Base-by-base conservation (phyloP, 2,797 vertebrate genomes). In the Hoplostethus mediterraneus region DNA sequence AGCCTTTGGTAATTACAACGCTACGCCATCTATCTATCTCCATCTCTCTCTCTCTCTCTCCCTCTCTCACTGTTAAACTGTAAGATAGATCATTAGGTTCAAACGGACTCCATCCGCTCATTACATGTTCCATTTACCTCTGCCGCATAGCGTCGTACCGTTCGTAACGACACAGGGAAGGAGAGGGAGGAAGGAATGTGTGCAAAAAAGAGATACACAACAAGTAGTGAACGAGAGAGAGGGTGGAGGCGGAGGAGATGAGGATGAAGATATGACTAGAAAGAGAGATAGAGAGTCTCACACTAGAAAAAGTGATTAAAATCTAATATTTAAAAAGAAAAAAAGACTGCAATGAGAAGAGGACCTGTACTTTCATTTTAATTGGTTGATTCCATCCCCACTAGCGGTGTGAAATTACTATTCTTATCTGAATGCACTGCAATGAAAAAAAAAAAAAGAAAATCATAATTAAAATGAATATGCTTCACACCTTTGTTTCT, bases 101-200 rank as follows among this genome's bases (percentile, higher is more conserved):
- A 89, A 92, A 92, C 87, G 82, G 90, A 85, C 89, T 88, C 82
- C 83, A 87, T 88, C 84, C 86, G 55, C 77, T 91, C 88, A 93
- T 93, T 94, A 93, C 87, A 93, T 94, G 90, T 93, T 83, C 87
- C 91, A 94, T 94, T 95, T 93, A 90, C 78, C 87, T 93, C 93
- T 91, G 89, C 77, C 83, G 84, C 82, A 68, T 79, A 85, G 82
- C 59, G 58, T 67, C 86, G 75, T 75, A 77, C 82, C 89, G 85
- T 87, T 90, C 80, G 83, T 87, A 88, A 84, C 49, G 45, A 83
- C 75, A 66, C 42, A 71, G 11, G 66, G 14, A 56, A 65, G 63
- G 47, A 45, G 5, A 30, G 36, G 38, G 31, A 38, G 25, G 30
- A 73, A 31, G 65, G 13, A 38, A 59, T 9, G 60, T 47, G 30